These are phyloP conservation scores for Tringa solitaria DNA, from an alignment of 2,113 vertebrate species.

Conservation along the genomic window DNA sequence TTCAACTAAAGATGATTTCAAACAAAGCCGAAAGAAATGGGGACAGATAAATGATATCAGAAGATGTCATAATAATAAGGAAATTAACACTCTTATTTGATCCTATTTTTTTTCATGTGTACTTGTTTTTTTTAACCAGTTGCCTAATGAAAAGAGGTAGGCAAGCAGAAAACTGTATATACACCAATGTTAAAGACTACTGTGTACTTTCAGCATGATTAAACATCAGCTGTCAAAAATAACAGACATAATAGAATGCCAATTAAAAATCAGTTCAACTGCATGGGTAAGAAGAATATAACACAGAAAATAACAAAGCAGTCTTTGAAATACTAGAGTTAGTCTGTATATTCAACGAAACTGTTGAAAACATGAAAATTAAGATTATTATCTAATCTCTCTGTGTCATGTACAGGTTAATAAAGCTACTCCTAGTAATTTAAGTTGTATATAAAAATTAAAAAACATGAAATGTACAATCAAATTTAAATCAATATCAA, in stretches of 20 bases:
- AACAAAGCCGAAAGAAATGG: not conserved
- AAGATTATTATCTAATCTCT: not conserved
- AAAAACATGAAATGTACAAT: not conserved
- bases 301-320: not conserved
- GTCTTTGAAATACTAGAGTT: not conserved
- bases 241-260: not conserved
- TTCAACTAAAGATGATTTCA: not conserved
- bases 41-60: not conserved
- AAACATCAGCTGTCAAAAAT: not conserved
- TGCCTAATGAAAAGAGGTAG: not conserved
- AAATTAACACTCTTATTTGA: not conserved
- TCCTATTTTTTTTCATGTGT: not conserved
- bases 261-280: not conserved
- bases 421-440: not conserved
- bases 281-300: not conserved
- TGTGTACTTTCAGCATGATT: not conserved
- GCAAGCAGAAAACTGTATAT: not conserved
- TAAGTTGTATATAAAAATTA: not conserved
- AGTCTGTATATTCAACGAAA: not conserved
- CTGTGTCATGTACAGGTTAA: not conserved
- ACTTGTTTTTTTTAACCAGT: not conserved
- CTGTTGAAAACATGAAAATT: not conserved
- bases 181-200: not conserved
- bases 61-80: not conserved
- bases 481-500: not conserved